phyloP scores from a whole-genome alignment of 2,888 invertebrate genomes.

The Protophormia terraenovae region DNA sequence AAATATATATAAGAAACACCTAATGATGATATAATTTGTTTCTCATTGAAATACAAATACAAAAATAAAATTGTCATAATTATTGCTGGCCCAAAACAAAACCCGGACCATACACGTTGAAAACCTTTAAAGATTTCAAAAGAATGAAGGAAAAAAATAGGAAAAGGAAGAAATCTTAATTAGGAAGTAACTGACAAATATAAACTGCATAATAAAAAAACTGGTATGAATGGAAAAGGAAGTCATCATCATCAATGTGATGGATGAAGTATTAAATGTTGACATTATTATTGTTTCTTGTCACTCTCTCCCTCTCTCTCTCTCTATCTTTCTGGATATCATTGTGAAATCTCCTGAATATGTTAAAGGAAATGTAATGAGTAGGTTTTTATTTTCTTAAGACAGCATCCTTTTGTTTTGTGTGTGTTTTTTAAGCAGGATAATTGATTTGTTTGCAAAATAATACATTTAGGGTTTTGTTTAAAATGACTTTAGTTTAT shows the following conservation, averaged over 20 bases:
- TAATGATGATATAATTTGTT: slow-evolving; percentile 79
- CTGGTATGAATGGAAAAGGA: slow-evolving; percentile 31
- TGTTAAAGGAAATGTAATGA: slow-evolving; percentile 35
- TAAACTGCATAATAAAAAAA: background rate
- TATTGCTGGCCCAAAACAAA: background rate
- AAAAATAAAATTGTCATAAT: slow-evolving; percentile 41
- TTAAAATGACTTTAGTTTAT: slow-evolving; percentile 55
- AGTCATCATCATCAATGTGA: slow-evolving; percentile 61
- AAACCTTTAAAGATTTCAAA: slow-evolving; percentile 9
- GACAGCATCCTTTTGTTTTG: slow-evolving; percentile 26
- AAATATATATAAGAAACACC: slow-evolving; percentile 72
- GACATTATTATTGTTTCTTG: background rate
- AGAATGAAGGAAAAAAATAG: background rate
- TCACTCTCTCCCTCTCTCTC: background rate
- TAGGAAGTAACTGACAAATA: slow-evolving; percentile 60
- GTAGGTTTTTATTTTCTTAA: slow-evolving; percentile 44
- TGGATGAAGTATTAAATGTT: slow-evolving; percentile 63
- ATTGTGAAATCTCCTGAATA: background rate
- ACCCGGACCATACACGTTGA: slow-evolving; percentile 39
- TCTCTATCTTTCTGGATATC: background rate
- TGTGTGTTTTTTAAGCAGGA: slow-evolving; percentile 27
- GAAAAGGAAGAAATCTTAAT: slow-evolving; percentile 27
- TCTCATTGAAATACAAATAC: slow-evolving; percentile 41
- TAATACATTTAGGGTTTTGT: slow-evolving; percentile 70
- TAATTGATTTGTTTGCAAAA: slow-evolving; percentile 73